Evolutionary conservation across 2,113 vertebrate species (phyloP).

Genomic region (Rutilus rutilus): DNA sequence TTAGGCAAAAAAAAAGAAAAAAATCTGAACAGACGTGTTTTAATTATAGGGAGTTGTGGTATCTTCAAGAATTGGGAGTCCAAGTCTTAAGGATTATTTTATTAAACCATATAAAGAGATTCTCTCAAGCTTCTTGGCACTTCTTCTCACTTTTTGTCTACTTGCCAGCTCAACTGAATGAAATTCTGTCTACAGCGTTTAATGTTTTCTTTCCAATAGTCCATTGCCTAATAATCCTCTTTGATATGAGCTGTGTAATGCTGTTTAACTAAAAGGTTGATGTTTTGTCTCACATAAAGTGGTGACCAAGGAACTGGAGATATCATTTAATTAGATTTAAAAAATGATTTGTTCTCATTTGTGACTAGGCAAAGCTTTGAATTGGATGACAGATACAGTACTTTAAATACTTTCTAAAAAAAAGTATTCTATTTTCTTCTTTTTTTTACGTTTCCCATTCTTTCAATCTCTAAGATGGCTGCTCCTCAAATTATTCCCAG

Average conservation of each 20-base stretch:
- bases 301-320: neutral
- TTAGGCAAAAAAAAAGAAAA: neutral
- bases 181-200: neutral
- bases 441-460: neutral
- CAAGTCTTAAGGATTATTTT: neutral
- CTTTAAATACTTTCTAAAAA: neutral
- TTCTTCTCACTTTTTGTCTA: neutral
- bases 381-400: neutral
- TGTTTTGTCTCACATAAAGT: neutral
- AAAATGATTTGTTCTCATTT: neutral
- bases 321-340: neutral
- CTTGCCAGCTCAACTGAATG: neutral
- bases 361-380: neutral
- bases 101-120: neutral
- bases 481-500: slow-evolving; percentile 46
- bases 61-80: too few species aligned
- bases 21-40: neutral
- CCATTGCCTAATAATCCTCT: too few species aligned
- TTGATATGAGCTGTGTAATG: too few species aligned
- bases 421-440: too few species aligned
- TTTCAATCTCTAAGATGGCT: slow-evolving; percentile 36
- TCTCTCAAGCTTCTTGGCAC: neutral
- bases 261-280: neutral
- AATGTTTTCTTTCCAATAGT: neutral
- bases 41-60: slow-evolving; percentile 1